phyloP scores from a whole-genome alignment of 2,797 vertebrate genomes.

The Enoplosus armatus region DNA sequence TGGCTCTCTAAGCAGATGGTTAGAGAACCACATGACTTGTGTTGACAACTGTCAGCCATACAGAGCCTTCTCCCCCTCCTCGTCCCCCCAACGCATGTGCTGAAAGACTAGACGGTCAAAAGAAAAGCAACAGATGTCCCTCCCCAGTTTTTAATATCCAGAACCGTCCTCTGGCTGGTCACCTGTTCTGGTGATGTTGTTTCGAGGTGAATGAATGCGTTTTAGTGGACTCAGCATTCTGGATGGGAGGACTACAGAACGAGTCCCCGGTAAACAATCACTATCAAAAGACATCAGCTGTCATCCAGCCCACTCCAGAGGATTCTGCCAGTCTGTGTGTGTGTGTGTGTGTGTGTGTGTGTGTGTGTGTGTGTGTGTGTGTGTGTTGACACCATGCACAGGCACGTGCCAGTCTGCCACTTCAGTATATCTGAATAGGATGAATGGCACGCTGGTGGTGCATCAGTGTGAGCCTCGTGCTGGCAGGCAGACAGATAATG shows the following conservation, averaged over 20 bases:
- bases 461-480: slow-evolving; percentile 23
- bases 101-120: slow-evolving; percentile 61
- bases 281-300: slow-evolving; percentile 75
- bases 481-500: slow-evolving; percentile 64
- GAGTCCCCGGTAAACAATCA: slow-evolving; percentile 67
- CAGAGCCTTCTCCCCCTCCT: background rate
- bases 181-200: slow-evolving; percentile 65
- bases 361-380: slow-evolving; percentile 6
- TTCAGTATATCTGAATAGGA: slow-evolving; percentile 59
- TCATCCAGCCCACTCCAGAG: slow-evolving; percentile 74
- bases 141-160: slow-evolving; percentile 69
- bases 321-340: slow-evolving; percentile 64
- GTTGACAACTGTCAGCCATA: slow-evolving; percentile 70
- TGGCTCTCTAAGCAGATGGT: slow-evolving; percentile 54
- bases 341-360: slow-evolving; percentile 16
- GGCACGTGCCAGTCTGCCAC: slow-evolving; percentile 66
- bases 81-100: slow-evolving; percentile 46
- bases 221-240: slow-evolving; percentile 76
- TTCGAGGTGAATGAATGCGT: slow-evolving; percentile 70
- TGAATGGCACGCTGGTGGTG: slow-evolving; percentile 53
- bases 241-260: slow-evolving; percentile 25
- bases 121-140: slow-evolving; percentile 61
- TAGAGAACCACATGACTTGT: slow-evolving; percentile 66
- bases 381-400: slow-evolving; percentile 18
- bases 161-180: slow-evolving; percentile 66